Conservation (phyloP, 2,888 invertebrate genomes). For the Diogma glabrata region DNA sequence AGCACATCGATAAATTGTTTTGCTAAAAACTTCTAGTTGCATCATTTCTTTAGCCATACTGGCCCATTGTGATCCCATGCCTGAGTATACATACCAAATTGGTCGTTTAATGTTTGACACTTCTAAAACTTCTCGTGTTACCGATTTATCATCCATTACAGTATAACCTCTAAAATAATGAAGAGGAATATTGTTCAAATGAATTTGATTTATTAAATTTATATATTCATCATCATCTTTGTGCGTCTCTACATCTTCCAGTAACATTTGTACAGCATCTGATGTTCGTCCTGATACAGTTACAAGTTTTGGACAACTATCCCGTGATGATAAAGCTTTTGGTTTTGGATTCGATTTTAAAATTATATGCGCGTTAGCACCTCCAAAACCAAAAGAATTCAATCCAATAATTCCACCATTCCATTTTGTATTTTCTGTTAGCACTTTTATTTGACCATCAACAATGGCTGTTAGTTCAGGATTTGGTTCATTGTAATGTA, state of each 20-base stretch:
- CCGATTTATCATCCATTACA: slow-evolving; percentile 47
- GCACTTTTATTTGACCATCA: slow-evolving; percentile 86
- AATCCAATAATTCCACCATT: slow-evolving; percentile 84
- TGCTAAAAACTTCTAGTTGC: slow-evolving; percentile 67
- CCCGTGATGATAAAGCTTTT: slow-evolving; percentile 44
- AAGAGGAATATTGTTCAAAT: slow-evolving; percentile 55
- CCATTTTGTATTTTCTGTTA: slow-evolving; percentile 71
- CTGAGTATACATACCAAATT: slow-evolving; percentile 91
- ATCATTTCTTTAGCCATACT: slow-evolving; percentile 88
- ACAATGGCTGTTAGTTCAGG: slow-evolving; percentile 79
- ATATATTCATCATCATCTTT: slow-evolving; percentile 61
- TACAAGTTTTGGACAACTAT: slow-evolving; percentile 54
- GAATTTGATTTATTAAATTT: slow-evolving; percentile 63
- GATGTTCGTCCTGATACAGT: slow-evolving; percentile 78
- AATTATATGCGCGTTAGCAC: slow-evolving; percentile 88
- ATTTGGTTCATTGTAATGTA: slow-evolving; percentile 82
- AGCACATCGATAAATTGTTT: slow-evolving; percentile 64
- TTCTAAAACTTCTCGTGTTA: slow-evolving; percentile 41
- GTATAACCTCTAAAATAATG: slow-evolving; percentile 75
- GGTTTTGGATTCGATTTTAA: slow-evolving; percentile 68
- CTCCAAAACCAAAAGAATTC: slow-evolving; percentile 98
- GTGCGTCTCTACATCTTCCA: slow-evolving; percentile 49
- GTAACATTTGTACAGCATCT: slow-evolving; percentile 55
- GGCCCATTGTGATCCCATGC: slow-evolving; percentile 98
- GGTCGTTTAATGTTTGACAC: slow-evolving; percentile 55